Conservation (phyloP, 2,797 vertebrate genomes). For the Gallirallus australis region DNA sequence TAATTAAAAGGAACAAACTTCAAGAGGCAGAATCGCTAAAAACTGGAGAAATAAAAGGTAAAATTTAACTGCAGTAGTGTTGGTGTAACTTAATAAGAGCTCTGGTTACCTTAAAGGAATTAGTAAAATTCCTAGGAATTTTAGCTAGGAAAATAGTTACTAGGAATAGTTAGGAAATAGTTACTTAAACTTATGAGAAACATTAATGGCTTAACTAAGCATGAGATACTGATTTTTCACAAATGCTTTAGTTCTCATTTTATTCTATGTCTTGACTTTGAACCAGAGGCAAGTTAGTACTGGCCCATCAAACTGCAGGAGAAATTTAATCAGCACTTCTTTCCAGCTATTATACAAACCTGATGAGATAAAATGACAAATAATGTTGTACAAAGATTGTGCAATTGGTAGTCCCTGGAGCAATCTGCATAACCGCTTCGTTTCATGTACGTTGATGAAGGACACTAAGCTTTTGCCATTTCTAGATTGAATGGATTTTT, state of each 20-base stretch:
- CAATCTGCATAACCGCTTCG: not conserved
- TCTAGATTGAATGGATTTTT: not conserved
- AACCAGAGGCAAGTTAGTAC: not conserved
- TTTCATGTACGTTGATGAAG: not conserved
- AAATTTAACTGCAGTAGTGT: not conserved
- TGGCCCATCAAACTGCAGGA: not conserved
- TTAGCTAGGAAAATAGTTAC: too few relatives aligned
- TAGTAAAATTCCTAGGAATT: not conserved
- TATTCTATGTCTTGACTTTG: not conserved
- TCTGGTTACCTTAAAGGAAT: not conserved
- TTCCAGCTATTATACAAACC: constrained; percentile 23
- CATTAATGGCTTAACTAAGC: not conserved
- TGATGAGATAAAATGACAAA: not conserved
- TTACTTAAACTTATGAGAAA: not conserved
- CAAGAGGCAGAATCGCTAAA: not conserved
- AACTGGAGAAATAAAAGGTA: not conserved
- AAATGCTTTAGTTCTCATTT: not conserved
- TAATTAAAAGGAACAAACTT: not conserved
- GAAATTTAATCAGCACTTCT: not conserved
- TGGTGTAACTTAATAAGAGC: not conserved
- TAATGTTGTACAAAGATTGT: not conserved
- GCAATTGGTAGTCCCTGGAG: not conserved
- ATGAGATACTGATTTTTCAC: not conserved
- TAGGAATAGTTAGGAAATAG: not conserved
- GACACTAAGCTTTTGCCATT: not conserved